Evolutionary conservation across 2,888 invertebrate genomes (phyloP), one percentile per base, ranked within the genome.

Genomic region (Sarcophaga carnaria): DNA sequence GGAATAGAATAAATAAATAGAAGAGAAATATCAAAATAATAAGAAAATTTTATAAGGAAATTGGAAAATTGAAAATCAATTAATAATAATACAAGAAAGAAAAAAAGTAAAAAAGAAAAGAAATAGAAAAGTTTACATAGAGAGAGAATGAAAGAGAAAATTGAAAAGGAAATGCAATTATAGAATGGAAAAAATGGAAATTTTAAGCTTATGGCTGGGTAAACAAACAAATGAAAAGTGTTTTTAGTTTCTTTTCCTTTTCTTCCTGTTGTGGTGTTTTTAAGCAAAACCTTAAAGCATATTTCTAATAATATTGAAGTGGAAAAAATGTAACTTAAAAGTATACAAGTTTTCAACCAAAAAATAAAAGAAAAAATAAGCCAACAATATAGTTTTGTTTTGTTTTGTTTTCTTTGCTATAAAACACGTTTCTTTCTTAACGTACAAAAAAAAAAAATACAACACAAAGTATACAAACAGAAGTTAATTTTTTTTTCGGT

Each of bases 371-470:
- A 59, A 69, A 69, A 66, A 72, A 85, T 74, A 70, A 76, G 66
- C 67, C 72, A 84, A 79, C 79, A 82, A 77, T 80, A 80, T 72
- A 67, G 49, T 75, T 70, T 71, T 69, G 71, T 84, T 84, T 80
- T 70, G 63, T 67, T 77, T 84, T 84, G 76, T 66, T 67, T 80
- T 84, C 49, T 77, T 54, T 64, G 70, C 74, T 47, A 64, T 83
- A 86, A 85, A 85, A 87, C 87, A 85, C 81, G 84, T 87, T 87
- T 87, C 37, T 77, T 87, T 75, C 81, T 69, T 76, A 78, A 87
- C 63, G 79, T 87, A 84, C 66, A 83, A 86, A 75, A 20, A 83
- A 86, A 75, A 20, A 37, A 37, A 37, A 37, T 80, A 8, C 37
- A 37, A 86, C 77, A 77, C 77, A 84, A 87, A 87, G 78, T 81